Percentiles rank a stretch among this genome's conserved stretches.
Conservation (phyloP, 2,797 vertebrate genomes). For the Gymnopithys bicolor region DNA sequence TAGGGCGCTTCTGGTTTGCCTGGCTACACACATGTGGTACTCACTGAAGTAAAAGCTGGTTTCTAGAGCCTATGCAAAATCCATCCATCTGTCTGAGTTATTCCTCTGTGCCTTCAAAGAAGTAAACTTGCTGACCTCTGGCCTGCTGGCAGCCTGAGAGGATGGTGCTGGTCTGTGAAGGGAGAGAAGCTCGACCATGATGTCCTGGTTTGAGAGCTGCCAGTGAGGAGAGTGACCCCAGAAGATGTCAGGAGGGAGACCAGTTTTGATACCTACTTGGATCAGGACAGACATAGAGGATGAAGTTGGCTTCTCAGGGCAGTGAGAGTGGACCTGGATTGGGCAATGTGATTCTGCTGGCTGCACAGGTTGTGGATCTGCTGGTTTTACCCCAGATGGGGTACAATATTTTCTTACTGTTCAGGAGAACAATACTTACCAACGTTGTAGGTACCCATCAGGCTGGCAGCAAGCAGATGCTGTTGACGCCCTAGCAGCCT, state of each 20-base stretch:
- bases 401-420: no score
- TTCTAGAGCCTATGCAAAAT: background rate
- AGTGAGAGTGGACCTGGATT: fast-evolving
- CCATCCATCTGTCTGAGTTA: background rate
- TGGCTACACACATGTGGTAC: fast-evolving
- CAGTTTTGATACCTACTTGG: background rate
- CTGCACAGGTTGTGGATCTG: background rate
- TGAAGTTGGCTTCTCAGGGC: background rate
- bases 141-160: background rate
- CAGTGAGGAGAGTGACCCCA: background rate
- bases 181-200: background rate
- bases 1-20: background rate
- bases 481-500: background rate
- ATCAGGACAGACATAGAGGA: background rate
- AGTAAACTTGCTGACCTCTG: background rate
- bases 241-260: background rate
- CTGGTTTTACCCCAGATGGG: background rate
- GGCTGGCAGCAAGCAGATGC: background rate
- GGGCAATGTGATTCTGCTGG: background rate
- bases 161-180: background rate
- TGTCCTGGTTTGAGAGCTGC: background rate
- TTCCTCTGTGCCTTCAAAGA: background rate
- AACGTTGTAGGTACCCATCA: fast-evolving
- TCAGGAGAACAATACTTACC: background rate
- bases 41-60: background rate